phyloP scores from a whole-genome alignment of 2,797 vertebrate genomes.

The Micromesistius poutassou region DNA sequence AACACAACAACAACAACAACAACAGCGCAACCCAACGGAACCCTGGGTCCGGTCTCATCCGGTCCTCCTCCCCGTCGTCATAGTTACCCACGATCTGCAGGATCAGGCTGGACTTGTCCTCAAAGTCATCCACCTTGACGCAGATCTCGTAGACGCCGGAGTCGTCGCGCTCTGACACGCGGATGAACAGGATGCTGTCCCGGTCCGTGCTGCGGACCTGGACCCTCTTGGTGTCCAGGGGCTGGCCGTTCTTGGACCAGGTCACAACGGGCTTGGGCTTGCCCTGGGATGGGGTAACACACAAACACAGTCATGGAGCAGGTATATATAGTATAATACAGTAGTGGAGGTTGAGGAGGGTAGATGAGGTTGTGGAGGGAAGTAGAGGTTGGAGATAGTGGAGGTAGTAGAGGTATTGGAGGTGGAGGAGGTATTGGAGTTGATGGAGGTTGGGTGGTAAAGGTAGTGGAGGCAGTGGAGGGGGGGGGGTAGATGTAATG shows the following conservation, averaged over 20 bases:
- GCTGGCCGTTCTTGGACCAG: slow-evolving; percentile 82
- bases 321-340: background rate
- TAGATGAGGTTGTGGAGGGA: no score
- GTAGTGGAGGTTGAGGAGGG: no score
- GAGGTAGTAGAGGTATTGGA: background rate
- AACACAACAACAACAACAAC: no score
- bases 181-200: slow-evolving; percentile 95
- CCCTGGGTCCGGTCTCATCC: no score
- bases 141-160: slow-evolving; percentile 87
- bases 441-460: no score
- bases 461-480: no score
- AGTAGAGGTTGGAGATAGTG: no score
- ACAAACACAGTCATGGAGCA: background rate
- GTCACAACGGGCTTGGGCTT: slow-evolving; percentile 84
- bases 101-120: slow-evolving; percentile 80
- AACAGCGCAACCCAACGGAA: no score
- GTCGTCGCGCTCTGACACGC: slow-evolving; percentile 77
- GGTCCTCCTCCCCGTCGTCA: background rate
- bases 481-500: no score
- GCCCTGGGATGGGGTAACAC: slow-evolving; percentile 67
- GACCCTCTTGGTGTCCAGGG: slow-evolving; percentile 80
- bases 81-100: slow-evolving; percentile 86
- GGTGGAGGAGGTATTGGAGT: no score
- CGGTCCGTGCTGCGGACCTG: slow-evolving; percentile 76
- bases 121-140: slow-evolving; percentile 80